phyloP scores from a whole-genome alignment of 2,797 vertebrate species.

The Babyrousa celebensis region DNA sequence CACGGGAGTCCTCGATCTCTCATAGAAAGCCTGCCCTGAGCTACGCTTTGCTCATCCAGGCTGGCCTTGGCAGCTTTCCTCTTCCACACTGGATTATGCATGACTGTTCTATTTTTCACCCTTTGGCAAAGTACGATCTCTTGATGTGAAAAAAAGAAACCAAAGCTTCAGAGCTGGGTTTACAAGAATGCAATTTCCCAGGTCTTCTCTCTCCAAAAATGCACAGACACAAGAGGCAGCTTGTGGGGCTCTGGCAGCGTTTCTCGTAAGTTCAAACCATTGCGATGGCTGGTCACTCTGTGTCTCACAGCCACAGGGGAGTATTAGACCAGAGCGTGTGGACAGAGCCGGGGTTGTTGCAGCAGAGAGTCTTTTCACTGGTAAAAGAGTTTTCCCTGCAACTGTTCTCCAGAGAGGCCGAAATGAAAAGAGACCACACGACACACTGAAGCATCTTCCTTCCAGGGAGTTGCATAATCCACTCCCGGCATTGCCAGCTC shows the following conservation, averaged over 20 bases:
- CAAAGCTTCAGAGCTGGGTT: not conserved
- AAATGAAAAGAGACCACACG: not conserved
- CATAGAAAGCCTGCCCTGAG: not conserved
- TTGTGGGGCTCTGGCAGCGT: accelerated
- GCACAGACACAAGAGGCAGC: not conserved
- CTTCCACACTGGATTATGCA: not conserved
- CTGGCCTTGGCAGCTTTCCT: not conserved
- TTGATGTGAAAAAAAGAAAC: not conserved
- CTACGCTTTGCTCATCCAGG: not conserved
- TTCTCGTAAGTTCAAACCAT: accelerated
- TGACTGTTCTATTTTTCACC: accelerated
- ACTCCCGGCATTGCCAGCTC: not conserved
- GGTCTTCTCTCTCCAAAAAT: not conserved
- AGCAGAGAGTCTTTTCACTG: not conserved
- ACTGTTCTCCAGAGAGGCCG: not conserved
- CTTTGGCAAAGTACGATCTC: not conserved
- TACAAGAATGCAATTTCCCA: not conserved
- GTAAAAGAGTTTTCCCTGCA: not conserved
- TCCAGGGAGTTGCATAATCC: not conserved
- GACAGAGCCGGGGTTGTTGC: not conserved
- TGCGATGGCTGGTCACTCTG: no score
- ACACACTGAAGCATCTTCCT: accelerated
- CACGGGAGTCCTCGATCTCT: accelerated
- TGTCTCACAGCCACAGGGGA: not conserved
- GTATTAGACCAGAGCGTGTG: no score